A percentile compares a stretch with the other conserved stretches of the same genome.
Evolutionary conservation across 2,113 vertebrate species (phyloP).

Genomic region (Perca schrenkii): DNA sequence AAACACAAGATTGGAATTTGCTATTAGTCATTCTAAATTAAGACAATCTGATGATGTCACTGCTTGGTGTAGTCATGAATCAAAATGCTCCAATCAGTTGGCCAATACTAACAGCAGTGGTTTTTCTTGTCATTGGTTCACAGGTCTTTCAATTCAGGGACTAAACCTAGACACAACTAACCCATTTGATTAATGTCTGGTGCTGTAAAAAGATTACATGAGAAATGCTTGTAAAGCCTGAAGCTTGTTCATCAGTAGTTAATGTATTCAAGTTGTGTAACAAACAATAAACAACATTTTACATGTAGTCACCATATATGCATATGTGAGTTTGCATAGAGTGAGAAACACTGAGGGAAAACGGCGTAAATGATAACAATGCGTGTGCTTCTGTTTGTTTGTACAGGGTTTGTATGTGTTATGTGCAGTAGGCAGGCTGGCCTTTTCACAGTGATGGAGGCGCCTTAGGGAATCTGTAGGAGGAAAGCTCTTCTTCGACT

Average conservation of each 20-base stretch:
- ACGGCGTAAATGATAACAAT: slow-evolving; percentile 24
- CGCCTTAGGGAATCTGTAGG: slow-evolving; percentile 74
- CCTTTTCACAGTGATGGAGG: slow-evolving; percentile 54
- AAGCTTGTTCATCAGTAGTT: background rate
- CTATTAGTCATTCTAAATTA: background rate
- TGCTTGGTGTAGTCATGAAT: too few relatives aligned
- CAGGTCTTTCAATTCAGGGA: slow-evolving; percentile 5
- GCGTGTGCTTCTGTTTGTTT: slow-evolving; percentile 44
- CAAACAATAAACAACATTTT: background rate
- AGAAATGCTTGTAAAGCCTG: background rate
- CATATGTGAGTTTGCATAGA: background rate
- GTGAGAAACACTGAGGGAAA: slow-evolving; percentile 14
- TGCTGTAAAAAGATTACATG: slow-evolving; percentile 1
- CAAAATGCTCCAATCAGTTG: background rate
- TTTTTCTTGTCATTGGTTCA: slow-evolving; percentile 14
- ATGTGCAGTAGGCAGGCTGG: slow-evolving; percentile 51
- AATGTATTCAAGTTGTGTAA: background rate
- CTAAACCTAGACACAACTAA: background rate
- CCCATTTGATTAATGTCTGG: slow-evolving; percentile 11
- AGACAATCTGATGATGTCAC: background rate
- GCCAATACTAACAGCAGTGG: background rate
- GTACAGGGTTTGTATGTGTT: slow-evolving; percentile 31
- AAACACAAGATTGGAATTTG: background rate
- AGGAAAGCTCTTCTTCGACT: slow-evolving; percentile 44
- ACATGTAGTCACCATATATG: background rate